Base-by-base conservation (phyloP, 1,140 invertebrate species). In the Neelides sp. region DNA sequence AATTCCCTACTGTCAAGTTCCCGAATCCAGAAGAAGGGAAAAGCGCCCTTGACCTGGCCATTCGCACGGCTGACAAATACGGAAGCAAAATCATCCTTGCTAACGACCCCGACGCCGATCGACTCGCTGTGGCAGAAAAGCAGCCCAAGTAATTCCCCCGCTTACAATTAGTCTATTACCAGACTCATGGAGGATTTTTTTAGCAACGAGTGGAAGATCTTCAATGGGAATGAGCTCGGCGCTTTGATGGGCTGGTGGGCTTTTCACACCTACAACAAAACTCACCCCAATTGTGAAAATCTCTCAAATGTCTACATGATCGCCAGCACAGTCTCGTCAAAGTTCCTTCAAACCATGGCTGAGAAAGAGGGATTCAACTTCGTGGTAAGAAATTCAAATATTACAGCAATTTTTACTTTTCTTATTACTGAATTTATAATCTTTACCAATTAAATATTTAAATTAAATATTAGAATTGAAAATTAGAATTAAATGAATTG, bases 51-150 rank as follows among this genome's bases (percentile, higher is more conserved):
- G 75, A 85, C 64, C 71, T 96, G 17, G 80, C 93, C 19, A 81
- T 95, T 58, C 72, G 80, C 66, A 80, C 84, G 12, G 95, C 95
- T 0, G 76, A 90, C 64, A 59, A 71, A 35, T 74, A 77, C 57
- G 69, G 71, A 1, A 80, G 78, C 32, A 70, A 71, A 1, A 68
- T 98, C 1, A 89, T 98, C 60, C 67, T 98, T 17, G 94, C 93
- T 0, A 98, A 98, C 72, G 96, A 99, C 72, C 96, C 96, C 10
- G 96, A 99, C 71, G 93, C 95, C 5, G 96, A 99, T 73, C 75
- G 96, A 48, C 71, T 98, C 47, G 93, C 93, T 12, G 78, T 92
- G 37, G 94, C 93, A 4, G 89, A 93, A 68, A 80, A 78, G 67
- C 69, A 72, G 59, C 42, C 61, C 50, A 63, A 58, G 75, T 77